Percentiles rank a stretch among this genome's conserved stretches.
Conservation (phyloP, 2,888 invertebrate genomes). For the Scrobipalpa costella region DNA sequence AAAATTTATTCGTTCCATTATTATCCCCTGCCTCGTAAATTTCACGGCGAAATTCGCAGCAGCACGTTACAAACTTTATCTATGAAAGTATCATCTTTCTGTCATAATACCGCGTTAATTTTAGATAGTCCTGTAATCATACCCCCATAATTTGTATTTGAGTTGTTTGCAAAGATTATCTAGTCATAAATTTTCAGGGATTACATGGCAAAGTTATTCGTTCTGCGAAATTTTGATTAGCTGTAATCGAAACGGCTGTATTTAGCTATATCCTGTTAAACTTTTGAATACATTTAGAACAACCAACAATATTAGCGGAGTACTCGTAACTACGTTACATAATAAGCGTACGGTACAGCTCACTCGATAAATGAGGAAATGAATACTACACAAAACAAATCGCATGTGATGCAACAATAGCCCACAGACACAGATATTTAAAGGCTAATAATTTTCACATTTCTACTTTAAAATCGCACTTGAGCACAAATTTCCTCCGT, state of each 20-base stretch:
- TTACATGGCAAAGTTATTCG: background rate
- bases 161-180: conserved; percentile 11
- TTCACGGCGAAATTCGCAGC: conserved; percentile 15
- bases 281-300: no score
- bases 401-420: no score
- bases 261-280: no score
- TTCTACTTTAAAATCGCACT: background rate
- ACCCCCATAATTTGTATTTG: conserved; percentile 18
- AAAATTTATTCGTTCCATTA: conserved; percentile 24
- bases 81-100: conserved; percentile 21
- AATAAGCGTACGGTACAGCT: no score
- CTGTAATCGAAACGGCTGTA: no score
- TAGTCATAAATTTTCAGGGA: conserved; percentile 19
- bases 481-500: background rate
- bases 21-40: conserved; percentile 24
- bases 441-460: background rate
- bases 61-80: conserved; percentile 23
- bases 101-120: conserved; percentile 20
- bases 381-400: no score
- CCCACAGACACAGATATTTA: background rate
- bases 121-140: conserved; percentile 1
- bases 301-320: no score
- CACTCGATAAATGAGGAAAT: no score
- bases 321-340: no score
- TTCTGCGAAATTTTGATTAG: background rate